These are phyloP conservation scores for Sinodicranocentrus sp. DNA, from an alignment of 2,888 invertebrate genomes.

Conservation along the genomic window DNA sequence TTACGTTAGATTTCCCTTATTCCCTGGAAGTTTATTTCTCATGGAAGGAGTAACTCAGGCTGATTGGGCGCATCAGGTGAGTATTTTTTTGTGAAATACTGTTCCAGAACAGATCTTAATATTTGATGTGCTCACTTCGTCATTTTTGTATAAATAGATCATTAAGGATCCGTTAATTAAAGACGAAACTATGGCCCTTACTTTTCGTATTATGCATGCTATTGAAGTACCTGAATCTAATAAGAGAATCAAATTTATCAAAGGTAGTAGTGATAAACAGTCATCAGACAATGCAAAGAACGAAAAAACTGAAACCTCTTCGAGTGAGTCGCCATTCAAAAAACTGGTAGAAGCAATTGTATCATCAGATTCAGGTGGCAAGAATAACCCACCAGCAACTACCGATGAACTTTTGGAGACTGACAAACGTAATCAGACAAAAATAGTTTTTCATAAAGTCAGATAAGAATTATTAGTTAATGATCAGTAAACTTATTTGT, in stretches of 20 bases:
- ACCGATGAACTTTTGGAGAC: neutral
- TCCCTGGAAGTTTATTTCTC: conserved; percentile 79
- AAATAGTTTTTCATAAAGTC: conserved; percentile 59
- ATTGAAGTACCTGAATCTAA: conserved; percentile 60
- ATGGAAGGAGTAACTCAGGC: conserved; percentile 80
- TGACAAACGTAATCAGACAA: neutral
- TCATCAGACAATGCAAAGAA: neutral
- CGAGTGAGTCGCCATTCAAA: neutral
- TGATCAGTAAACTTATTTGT: neutral
- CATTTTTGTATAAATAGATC: conserved; percentile 75
- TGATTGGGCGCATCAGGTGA: conserved; percentile 79
- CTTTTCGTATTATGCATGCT: conserved; percentile 78
- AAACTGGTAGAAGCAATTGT: neutral
- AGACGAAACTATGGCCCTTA: conserved; percentile 79
- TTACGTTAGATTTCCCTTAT: conserved; percentile 78
- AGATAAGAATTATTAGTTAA: neutral
- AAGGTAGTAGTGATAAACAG: neutral
- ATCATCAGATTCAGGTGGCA: neutral
- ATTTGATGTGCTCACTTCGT: neutral
- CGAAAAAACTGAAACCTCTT: neutral
- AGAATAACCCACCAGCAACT: neutral
- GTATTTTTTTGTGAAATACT: too few species aligned
- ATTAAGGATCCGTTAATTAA: conserved; percentile 79
- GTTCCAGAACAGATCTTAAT: neutral
- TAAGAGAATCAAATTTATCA: conserved; percentile 38